These are phyloP conservation scores for Hippoglossus hippoglossus DNA, from an alignment of 2,797 vertebrate species.

Conservation along the genomic window DNA sequence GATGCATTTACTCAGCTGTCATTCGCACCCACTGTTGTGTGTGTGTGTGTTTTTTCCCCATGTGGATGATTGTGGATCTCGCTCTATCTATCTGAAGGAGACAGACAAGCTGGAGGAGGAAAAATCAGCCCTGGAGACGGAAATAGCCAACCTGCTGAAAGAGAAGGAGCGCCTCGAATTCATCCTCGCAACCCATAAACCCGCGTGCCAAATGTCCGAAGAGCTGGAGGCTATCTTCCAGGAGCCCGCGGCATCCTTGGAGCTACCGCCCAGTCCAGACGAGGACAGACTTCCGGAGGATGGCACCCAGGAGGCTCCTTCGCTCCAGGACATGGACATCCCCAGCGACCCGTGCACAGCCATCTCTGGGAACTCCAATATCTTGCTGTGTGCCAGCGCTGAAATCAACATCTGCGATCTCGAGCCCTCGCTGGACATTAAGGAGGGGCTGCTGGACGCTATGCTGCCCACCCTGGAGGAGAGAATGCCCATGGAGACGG, in stretches of 20 bases:
- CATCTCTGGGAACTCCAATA: slow-evolving; percentile 88
- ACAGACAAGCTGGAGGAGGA: slow-evolving; percentile 96
- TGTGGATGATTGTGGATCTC: slow-evolving; percentile 59
- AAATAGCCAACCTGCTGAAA: slow-evolving; percentile 94
- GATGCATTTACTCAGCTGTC: slow-evolving; percentile 68
- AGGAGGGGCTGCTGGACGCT: slow-evolving; percentile 92
- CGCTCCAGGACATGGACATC: slow-evolving; percentile 84
- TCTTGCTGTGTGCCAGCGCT: slow-evolving; percentile 86
- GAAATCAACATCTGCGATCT: slow-evolving; percentile 86
- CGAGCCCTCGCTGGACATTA: slow-evolving; percentile 89
- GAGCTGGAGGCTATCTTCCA: slow-evolving; percentile 90
- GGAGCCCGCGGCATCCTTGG: slow-evolving; percentile 82
- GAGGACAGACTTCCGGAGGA: slow-evolving; percentile 79
- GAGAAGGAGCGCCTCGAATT: slow-evolving; percentile 97
- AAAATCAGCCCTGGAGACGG: slow-evolving; percentile 91
- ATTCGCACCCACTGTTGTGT: slow-evolving; percentile 53
- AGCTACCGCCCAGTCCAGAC: slow-evolving; percentile 70
- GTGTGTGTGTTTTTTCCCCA: slow-evolving; percentile 30
- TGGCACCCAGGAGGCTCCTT: slow-evolving; percentile 76
- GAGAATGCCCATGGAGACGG: slow-evolving; percentile 87
- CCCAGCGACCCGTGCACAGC: slow-evolving; percentile 82
- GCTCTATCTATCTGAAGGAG: slow-evolving; percentile 85
- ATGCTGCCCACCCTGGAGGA: slow-evolving; percentile 84
- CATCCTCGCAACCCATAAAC: slow-evolving; percentile 92
- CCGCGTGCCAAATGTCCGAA: slow-evolving; percentile 92